Base-by-base conservation (phyloP, 2,888 invertebrate genomes). In the Tiliacea citrago region DNA sequence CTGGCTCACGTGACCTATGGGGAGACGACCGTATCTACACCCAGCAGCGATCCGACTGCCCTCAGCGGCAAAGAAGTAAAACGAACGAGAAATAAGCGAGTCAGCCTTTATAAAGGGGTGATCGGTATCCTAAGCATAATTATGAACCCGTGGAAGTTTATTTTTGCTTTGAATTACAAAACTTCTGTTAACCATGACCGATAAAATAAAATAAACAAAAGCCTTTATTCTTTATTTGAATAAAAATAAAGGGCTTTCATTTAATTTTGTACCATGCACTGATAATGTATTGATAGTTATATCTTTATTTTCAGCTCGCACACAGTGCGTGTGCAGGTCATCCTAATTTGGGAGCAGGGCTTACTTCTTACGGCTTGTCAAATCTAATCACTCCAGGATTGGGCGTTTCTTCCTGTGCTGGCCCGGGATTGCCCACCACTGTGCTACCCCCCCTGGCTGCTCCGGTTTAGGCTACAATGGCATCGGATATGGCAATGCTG, bases 291-390 rank as follows among this genome's bases (percentile, higher is more conserved):
- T 47, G 5, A 65, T 47, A 0, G 7, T 47, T 21, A 13, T 13
- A n/a, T 18, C 1, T 9, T 55, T 29, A 10, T 61, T 82, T 83
- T 29, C 69, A 82, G 82, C 42, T 65, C 24, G 70, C 80, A 62
- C 8, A 68, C 16, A 71, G 83, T 18, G 58, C 61, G 29, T 82
- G 82, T 16, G 39, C 63, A 1, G 69, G 75, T 49, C 60, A 42
- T 13, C 42, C 55, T 7, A 61, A 61, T 49, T 16, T 62, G 1
- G 21, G 66, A 29, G 49, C 62, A 69, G 60, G 73, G 39, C 13
- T 49, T 6, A 58, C 53, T 47, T 39, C 88, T 13, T 77, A 18
- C 18, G 73, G 63, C 0, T 8, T 60, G n/a, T 60, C 35, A 78
- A 0, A 68, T 21, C 53, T 55, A 13, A 62, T 24, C 21, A 18